Conservation (phyloP, 2,888 invertebrate species). For the Gerris lacustris region DNA sequence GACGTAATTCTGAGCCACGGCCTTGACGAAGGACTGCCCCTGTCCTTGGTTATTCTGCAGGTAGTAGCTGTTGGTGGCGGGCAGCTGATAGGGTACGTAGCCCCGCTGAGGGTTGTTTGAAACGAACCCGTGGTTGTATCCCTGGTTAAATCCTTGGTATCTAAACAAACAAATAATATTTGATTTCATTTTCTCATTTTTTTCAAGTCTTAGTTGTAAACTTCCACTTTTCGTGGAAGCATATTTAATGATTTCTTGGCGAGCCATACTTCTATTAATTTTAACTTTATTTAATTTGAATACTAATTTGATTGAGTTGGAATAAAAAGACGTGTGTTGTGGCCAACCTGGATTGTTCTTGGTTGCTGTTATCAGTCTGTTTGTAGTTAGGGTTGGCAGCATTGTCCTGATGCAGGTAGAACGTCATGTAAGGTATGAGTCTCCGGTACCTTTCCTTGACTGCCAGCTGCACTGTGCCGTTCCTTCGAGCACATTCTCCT, state of each 20-base stretch:
- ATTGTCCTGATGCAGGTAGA: constrained; percentile 46
- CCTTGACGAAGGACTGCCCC: neutral
- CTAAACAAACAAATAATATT: neutral
- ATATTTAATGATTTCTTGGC: too few relatives aligned
- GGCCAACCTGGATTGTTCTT: neutral
- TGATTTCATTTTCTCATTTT: too few relatives aligned
- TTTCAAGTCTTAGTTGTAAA: too few relatives aligned
- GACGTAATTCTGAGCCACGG: neutral
- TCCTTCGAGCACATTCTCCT: neutral
- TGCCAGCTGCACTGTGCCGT: constrained; percentile 12
- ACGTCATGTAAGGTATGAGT: constrained; percentile 71
- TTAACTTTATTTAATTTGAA: too few relatives aligned
- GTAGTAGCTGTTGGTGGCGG: constrained; percentile 11
- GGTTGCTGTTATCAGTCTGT: constrained; percentile 22
- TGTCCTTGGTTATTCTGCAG: constrained; percentile 14
- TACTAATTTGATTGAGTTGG: too few relatives aligned
- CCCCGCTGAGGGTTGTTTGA: constrained; percentile 3
- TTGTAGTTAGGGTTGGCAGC: constrained; percentile 16
- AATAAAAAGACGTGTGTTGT: too few relatives aligned
- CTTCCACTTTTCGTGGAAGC: too few relatives aligned
- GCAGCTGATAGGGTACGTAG: constrained; percentile 9
- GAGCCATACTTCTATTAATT: too few relatives aligned
- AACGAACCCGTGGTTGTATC: neutral
- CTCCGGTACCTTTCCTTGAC: constrained; percentile 45
- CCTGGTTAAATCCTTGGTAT: neutral